Base-by-base conservation (phyloP, 2,113 vertebrate species). In the Barnardius zonarius region DNA sequence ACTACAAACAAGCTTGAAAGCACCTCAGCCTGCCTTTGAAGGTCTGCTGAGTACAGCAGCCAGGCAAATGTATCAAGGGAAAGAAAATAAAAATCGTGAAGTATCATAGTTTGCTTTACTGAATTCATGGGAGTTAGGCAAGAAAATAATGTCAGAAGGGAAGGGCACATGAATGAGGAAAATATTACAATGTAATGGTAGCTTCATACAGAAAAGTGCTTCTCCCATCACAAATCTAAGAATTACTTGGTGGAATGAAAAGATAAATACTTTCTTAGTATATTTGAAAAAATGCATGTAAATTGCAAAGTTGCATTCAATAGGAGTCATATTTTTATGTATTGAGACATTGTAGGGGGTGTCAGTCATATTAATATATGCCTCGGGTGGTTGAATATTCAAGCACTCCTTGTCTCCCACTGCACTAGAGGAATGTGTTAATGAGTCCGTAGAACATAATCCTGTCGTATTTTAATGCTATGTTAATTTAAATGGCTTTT, bases 401-500 rank as follows among this genome's bases (percentile, higher is more conserved):
- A 87, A 93, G 92, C 35, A 64, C 57, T 91, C 85, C 70, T 92
- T 88, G 57, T 72, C 77, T 95, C 83, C 70, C 46, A 46, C 76
- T 83, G 86, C 87, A 92, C 87, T 76, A 91, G 59, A 93, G 63
- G 46, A 92, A 91, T 55, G 83, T 86, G 61, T 86, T 96, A 94
- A 93, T 88, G 84, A 95, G 46, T 75, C 35, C 16, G 0, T 43
- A 87, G 85, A 96, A 95, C 39, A 92, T 69, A 96, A 90, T 84
- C 75, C 73, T 93, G 73, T 79, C 90, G 35, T 91, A 87, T 94
- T 94, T 93, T 93, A 95, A 95, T 91, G 77, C n/a, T 94, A 25
- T 80, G 86, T 76, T 92, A 95, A 96, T 93, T 93, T 75, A 80
- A 93, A 63, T 49, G 87, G 48, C 74, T 93, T 54, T 91, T 73